phyloP scores from a whole-genome alignment of 1,140 invertebrate genomes.

The Anastatus disparis region DNA sequence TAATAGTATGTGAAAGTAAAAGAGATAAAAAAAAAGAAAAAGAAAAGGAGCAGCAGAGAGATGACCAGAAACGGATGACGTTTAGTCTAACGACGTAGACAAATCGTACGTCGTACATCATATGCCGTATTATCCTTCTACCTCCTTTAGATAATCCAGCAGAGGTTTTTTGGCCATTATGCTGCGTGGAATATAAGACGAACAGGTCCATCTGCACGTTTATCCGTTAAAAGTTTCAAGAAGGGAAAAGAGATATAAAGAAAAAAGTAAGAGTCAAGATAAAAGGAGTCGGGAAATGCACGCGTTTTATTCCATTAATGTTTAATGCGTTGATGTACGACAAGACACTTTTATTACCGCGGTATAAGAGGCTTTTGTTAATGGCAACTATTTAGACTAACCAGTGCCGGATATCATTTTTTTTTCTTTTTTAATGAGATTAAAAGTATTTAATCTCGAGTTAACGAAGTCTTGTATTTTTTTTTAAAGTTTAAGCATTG shows the following conservation, averaged over 20 bases:
- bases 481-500: too few species aligned
- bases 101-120: conserved; percentile 44
- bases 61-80: conserved; percentile 44
- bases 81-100: conserved; percentile 44
- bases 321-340: not conserved
- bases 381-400: not conserved
- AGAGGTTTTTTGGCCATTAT: too few species aligned
- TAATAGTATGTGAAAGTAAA: too few species aligned
- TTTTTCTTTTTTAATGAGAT: too few species aligned
- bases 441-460: too few species aligned
- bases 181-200: not conserved
- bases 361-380: not conserved
- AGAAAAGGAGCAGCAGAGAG: not conserved
- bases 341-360: not conserved
- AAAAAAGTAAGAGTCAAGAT: too few species aligned
- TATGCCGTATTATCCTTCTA: not conserved
- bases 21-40: conserved; percentile 24
- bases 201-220: conserved; percentile 8
- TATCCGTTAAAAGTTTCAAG: not conserved
- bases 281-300: too few species aligned
- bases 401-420: not conserved
- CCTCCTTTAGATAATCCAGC: too few species aligned
- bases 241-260: too few species aligned
- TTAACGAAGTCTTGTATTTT: not conserved
- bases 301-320: too few species aligned